Base-by-base conservation (phyloP, 2,797 vertebrate genomes). In the Nannoperca obscura region DNA sequence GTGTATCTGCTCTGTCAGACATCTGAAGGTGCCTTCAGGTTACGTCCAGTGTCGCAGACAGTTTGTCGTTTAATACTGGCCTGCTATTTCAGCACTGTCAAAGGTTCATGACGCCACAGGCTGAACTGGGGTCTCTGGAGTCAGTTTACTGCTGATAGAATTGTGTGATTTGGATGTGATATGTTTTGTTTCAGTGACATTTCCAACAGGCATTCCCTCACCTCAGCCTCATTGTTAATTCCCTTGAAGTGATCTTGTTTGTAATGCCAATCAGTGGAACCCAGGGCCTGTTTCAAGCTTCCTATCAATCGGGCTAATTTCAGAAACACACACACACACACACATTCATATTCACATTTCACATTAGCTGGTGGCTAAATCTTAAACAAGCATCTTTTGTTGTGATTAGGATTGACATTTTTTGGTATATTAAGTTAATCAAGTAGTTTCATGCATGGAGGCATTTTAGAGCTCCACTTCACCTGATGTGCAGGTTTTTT, bases 1-100 rank as follows among this genome's bases (percentile, higher is more conserved):
- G 32, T 79, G 82, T 53, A 50, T 82, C 76, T 36, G 49, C 76
- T 66, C 61, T 46, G 32, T 81, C 73, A 86, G 70, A 84, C 62
- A 75, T 65, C 60, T 72, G 58, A 82, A 71, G 75, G 49, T 64
- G 52, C 67, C 76, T 84, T 79, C 68, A 40, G 78, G 70, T 84
- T 55, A 69, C 1, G 15, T 72, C 67, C 34, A 55, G 63, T 52
- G 61, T 70, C 17, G 5, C 24, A 68, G 66, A 36, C 63, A 63
- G 46, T 72, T 67, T 7, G 57, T 50, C 1, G 1, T 74, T 79
- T 73, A 64, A 75, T 52, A 52, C 57, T 13, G 34, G 22, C 22
- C 53, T 46, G 47, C 34, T 63, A 47, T 68, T 55, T 76, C 50
- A 63, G 22, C 68, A 30, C 30, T 52, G 69, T 65, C 9, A 82